Percentiles rank a stretch among this genome's conserved stretches.
phyloP scores from a whole-genome alignment of 2,797 vertebrate species.

The Lindbergichthys nudifrons region DNA sequence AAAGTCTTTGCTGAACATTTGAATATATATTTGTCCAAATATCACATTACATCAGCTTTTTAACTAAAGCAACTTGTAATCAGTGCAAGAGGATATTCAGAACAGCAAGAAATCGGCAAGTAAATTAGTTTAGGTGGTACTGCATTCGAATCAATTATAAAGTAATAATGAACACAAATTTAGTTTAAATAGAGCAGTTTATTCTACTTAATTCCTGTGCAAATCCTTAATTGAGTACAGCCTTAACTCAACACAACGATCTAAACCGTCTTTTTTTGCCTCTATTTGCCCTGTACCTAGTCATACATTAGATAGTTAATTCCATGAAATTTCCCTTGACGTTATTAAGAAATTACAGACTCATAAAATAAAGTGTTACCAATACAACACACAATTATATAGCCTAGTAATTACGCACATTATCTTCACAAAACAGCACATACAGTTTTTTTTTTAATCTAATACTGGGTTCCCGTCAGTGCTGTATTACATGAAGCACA shows the following conservation, averaged over 20 bases:
- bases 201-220: background rate
- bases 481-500: constrained; percentile 71
- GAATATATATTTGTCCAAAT: too few species aligned
- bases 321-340: background rate
- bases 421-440: background rate
- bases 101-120: too few species aligned
- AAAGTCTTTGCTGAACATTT: background rate
- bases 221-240: background rate
- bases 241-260: background rate
- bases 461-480: background rate
- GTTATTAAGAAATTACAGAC: constrained; percentile 9
- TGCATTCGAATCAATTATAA: background rate
- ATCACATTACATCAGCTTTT: too few species aligned
- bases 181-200: background rate
- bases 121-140: too few species aligned
- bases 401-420: constrained; percentile 14
- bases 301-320: background rate
- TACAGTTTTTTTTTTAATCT: background rate
- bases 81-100: too few species aligned
- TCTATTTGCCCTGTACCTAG: too few species aligned
- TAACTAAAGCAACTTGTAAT: too few species aligned
- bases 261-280: background rate
- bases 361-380: background rate
- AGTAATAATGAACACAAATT: background rate
- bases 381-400: constrained; percentile 3